Evolutionary conservation across 2,113 vertebrate species (phyloP).

Genomic region (Brevimyrus niger): DNA sequence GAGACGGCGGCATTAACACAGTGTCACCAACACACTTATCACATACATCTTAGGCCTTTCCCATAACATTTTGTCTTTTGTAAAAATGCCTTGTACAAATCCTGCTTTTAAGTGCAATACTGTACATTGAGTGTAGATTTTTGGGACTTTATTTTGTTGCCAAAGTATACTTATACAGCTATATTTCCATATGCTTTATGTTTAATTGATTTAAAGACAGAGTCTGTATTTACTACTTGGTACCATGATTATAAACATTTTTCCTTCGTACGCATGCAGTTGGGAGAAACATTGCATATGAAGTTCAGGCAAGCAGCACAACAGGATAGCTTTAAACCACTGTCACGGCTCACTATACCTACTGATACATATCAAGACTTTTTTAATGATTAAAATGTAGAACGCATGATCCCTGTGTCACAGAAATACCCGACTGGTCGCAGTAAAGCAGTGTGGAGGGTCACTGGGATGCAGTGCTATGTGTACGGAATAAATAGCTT

Average conservation of each 20-base stretch:
- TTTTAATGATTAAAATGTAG: neutral
- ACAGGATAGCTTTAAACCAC: slow-evolving; percentile 10
- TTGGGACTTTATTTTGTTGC: slow-evolving; percentile 81
- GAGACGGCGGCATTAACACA: neutral
- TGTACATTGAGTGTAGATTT: slow-evolving; percentile 83
- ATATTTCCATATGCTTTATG: slow-evolving; percentile 49
- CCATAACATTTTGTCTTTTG: slow-evolving; percentile 59
- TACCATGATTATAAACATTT: slow-evolving; percentile 38
- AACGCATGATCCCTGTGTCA: neutral
- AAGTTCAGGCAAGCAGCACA: neutral
- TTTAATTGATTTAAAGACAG: slow-evolving; percentile 55
- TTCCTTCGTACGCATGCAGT: slow-evolving; percentile 56
- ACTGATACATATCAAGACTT: slow-evolving; percentile 22
- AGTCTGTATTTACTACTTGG: slow-evolving; percentile 43
- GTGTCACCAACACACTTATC: slow-evolving; percentile 32
- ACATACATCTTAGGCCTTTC: slow-evolving; percentile 47
- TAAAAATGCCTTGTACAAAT: slow-evolving; percentile 81
- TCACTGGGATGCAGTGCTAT: neutral
- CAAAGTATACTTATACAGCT: slow-evolving; percentile 49
- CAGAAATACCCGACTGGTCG: neutral
- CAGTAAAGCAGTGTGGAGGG: neutral
- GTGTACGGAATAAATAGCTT: neutral
- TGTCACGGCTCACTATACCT: slow-evolving; percentile 27
- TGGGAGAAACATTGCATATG: slow-evolving; percentile 6
- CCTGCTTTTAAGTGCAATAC: slow-evolving; percentile 82